A percentile compares a stretch with the other conserved stretches of the same genome.
Evolutionary conservation across 2,797 vertebrate genomes (phyloP).

Genomic region (Siniperca undulata): DNA sequence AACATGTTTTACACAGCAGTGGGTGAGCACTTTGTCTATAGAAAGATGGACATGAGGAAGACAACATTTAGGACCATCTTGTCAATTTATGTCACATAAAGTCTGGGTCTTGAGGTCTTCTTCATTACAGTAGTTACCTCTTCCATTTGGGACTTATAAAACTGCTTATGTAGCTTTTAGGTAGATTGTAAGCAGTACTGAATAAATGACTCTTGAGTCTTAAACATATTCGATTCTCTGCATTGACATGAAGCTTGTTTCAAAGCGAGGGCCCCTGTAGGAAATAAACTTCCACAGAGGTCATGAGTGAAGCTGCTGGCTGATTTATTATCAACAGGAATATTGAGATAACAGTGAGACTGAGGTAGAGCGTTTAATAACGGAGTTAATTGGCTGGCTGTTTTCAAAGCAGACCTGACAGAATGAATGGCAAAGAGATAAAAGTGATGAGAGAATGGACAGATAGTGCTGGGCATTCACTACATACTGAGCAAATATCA

Average conservation of each 20-base stretch:
- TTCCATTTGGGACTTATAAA: conserved; percentile 8
- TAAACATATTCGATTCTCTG: conserved; percentile 5
- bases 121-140: not conserved
- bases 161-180: not conserved
- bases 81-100: not conserved
- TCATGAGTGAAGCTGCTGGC: not conserved
- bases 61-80: not conserved
- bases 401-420: conserved; percentile 30
- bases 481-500: not conserved
- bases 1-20: too few species aligned
- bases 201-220: not conserved
- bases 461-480: not conserved
- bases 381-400: conserved; percentile 33
- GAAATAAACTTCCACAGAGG: conserved; percentile 22
- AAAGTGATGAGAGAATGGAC: conserved; percentile 27
- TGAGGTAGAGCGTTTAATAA: conserved; percentile 11
- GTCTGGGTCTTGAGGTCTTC: not conserved
- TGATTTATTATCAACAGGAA: conserved; percentile 29
- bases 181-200: not conserved
- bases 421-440: conserved; percentile 26
- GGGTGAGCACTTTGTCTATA: too few species aligned
- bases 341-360: conserved; percentile 11
- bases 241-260: conserved; percentile 9
- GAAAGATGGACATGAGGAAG: too few species aligned
- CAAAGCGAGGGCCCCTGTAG: not conserved